A percentile compares a stretch with the other conserved stretches of the same genome.
phyloP scores from a whole-genome alignment of 1,140 invertebrate genomes.

The Neodiprion lecontei region DNA sequence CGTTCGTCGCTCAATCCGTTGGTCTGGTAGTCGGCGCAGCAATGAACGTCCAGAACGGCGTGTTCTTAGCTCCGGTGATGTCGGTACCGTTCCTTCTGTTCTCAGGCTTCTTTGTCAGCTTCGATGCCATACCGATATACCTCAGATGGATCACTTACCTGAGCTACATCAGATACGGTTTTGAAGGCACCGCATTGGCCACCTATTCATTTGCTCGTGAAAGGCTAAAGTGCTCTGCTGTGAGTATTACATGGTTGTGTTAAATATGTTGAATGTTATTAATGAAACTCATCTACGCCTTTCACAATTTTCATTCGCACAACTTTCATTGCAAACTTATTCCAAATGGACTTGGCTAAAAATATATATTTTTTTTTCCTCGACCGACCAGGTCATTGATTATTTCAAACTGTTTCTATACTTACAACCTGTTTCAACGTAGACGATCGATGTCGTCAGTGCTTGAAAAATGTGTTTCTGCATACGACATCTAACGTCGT shows the following conservation, averaged over 20 bases:
- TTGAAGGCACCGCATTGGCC: conserved; percentile 92
- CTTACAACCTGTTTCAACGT: too few species aligned
- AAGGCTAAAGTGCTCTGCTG: conserved; percentile 80
- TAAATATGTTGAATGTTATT: too few species aligned
- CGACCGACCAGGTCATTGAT: too few species aligned
- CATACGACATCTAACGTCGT: too few species aligned
- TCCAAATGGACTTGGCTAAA: too few species aligned
- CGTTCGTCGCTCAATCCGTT: conserved; percentile 94
- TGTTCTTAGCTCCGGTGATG: conserved; percentile 95
- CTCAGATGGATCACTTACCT: conserved; percentile 95
- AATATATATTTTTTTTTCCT: too few species aligned
- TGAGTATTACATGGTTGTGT: conserved; percentile 33
- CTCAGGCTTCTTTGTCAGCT: conserved; percentile 96
- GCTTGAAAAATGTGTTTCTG: too few species aligned
- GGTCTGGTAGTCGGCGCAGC: conserved; percentile 94
- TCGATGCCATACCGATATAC: conserved; percentile 94
- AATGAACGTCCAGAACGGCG: conserved; percentile 93
- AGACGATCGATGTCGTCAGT: too few species aligned
- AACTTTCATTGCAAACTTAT: too few species aligned
- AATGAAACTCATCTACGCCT: too few species aligned
- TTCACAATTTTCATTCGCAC: conserved; percentile 1
- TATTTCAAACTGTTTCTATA: too few species aligned
- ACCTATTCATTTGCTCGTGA: conserved; percentile 88
- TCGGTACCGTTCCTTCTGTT: conserved; percentile 94
- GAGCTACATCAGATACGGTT: conserved; percentile 94